phyloP scores from a whole-genome alignment of 2,113 vertebrate species.

The Crotalus helleri region DNA sequence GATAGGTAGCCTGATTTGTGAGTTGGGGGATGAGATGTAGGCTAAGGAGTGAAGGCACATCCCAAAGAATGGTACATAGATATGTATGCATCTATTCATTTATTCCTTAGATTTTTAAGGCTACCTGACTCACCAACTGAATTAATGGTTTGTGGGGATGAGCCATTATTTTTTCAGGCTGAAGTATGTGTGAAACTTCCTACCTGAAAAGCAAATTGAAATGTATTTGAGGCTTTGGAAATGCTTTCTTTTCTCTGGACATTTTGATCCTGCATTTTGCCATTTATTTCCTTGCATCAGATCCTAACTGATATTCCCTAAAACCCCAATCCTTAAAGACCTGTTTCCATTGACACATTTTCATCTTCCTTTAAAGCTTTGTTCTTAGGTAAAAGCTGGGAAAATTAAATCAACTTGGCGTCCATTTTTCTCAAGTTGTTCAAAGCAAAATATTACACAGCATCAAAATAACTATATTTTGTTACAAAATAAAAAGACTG shows the following conservation, averaged over 20 bases:
- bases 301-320: accelerated
- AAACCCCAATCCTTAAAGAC: neutral
- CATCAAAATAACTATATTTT: neutral
- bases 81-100: neutral
- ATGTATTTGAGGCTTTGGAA: neutral
- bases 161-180: neutral
- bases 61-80: neutral
- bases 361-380: neutral
- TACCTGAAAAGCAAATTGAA: neutral
- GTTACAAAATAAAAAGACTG: neutral
- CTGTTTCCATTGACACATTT: neutral
- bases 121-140: neutral
- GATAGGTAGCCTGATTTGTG: neutral
- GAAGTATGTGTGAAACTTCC: neutral
- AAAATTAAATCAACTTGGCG: neutral
- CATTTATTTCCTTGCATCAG: slow-evolving; percentile 22
- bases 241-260: neutral
- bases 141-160: neutral
- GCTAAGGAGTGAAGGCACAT: neutral
- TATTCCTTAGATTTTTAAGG: neutral
- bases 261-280: neutral
- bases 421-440: neutral
- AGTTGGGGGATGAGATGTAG: neutral
- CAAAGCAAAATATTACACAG: neutral
- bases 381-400: neutral